Evolutionary conservation across 2,888 invertebrate species (phyloP).

Genomic region (Lycia hirtaria): DNA sequence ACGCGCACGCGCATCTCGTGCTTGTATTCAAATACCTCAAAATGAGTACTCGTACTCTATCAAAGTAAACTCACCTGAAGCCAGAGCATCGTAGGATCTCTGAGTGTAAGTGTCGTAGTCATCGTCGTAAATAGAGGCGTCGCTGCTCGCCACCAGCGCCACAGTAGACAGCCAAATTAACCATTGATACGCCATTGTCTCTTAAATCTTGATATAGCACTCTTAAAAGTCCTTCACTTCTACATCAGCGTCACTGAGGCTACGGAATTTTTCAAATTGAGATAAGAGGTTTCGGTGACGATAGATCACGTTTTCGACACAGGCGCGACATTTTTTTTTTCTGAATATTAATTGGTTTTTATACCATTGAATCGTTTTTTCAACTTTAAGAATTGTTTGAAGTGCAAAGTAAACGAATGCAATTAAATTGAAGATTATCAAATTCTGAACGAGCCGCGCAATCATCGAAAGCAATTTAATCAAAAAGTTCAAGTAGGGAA

Average conservation of each 20-base stretch:
- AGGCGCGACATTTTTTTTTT: too few species aligned
- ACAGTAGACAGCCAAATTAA: conserved; percentile 60
- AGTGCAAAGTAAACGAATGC: conserved; percentile 9
- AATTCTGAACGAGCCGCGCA: conserved; percentile 10
- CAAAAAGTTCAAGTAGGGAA: conserved; percentile 23
- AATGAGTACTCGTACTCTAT: too few species aligned
- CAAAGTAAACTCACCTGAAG: conserved; percentile 62
- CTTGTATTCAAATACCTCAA: too few species aligned
- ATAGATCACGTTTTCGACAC: conserved; percentile 13
- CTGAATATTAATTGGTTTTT: background rate
- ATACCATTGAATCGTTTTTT: background rate
- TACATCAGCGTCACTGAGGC: conserved; percentile 46
- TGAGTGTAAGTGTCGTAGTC: conserved; percentile 76
- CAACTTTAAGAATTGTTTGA: background rate
- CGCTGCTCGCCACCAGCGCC: conserved; percentile 55
- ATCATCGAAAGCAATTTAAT: conserved; percentile 20
- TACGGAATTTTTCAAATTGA: conserved; percentile 30
- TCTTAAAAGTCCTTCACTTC: conserved; percentile 39
- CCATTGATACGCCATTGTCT: conserved; percentile 64
- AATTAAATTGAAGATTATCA: conserved; percentile 14
- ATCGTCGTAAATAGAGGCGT: conserved; percentile 74
- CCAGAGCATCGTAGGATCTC: conserved; percentile 71
- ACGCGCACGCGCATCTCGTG: too few species aligned
- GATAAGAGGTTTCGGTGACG: conserved; percentile 22
- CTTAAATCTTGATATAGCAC: conserved; percentile 44